Evolutionary conservation across 2,797 vertebrate genomes (phyloP).

Genomic region (Chelon labrosus): DNA sequence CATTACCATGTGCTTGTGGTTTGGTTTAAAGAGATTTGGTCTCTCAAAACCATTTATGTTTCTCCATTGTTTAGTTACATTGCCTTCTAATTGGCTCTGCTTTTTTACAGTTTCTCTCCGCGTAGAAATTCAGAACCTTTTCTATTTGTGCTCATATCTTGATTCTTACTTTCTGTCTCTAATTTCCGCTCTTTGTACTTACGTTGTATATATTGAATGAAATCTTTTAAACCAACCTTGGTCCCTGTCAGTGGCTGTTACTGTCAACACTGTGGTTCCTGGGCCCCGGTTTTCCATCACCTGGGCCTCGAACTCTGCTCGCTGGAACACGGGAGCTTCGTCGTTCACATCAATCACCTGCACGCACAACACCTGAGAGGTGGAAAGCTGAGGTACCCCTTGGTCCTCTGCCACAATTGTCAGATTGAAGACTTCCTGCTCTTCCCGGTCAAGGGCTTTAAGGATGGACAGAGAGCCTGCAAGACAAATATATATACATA

Average conservation of each 20-base stretch:
- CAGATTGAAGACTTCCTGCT: constrained; percentile 89
- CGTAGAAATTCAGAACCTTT: constrained; percentile 47
- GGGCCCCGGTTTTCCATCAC: constrained; percentile 91
- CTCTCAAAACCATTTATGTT: constrained; percentile 33
- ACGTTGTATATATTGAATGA: neutral
- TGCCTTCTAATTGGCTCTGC: constrained; percentile 34
- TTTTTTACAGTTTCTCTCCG: constrained; percentile 51
- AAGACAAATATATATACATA: constrained; percentile 15
- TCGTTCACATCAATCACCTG: constrained; percentile 96
- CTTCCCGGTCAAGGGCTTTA: constrained; percentile 92
- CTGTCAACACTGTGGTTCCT: constrained; percentile 88
- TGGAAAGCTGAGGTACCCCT: constrained; percentile 89
- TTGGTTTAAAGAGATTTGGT: constrained; percentile 42
- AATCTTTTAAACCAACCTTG: constrained; percentile 81
- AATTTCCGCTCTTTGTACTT: neutral
- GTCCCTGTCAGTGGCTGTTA: constrained; percentile 91
- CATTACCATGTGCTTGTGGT: constrained; percentile 57
- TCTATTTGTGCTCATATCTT: constrained; percentile 6
- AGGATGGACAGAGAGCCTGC: constrained; percentile 80
- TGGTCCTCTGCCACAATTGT: constrained; percentile 92
- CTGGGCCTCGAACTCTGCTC: constrained; percentile 85
- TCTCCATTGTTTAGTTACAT: constrained; percentile 25
- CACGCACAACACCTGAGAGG: constrained; percentile 90
- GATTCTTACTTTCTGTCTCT: neutral
- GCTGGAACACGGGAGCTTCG: constrained; percentile 90